A percentile compares a stretch with the other conserved stretches of the same genome.
Conservation (phyloP, 2,888 invertebrate species). For the Dolichopus griseipennis region DNA sequence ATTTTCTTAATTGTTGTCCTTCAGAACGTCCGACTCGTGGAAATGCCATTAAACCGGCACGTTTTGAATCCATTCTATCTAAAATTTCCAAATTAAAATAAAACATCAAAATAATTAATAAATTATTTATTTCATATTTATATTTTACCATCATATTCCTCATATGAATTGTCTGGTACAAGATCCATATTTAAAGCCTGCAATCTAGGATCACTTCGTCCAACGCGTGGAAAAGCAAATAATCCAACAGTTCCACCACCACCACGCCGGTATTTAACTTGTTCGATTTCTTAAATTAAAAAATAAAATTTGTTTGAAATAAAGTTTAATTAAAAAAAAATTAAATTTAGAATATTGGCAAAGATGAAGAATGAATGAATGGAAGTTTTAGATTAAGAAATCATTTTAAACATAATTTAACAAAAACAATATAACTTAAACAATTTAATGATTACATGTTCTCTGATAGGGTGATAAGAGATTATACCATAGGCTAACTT, state of each 20-base stretch:
- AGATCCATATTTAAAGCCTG: constrained; percentile 34
- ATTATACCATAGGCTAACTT: no score
- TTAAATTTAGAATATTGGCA: no score
- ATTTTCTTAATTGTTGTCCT: constrained; percentile 34
- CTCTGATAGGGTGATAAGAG: no score
- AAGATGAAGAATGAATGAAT: no score
- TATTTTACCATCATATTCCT: constrained; percentile 46
- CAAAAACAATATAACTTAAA: no score
- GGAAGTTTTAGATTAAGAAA: no score
- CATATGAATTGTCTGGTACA: constrained; percentile 45
- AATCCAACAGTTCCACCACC: constrained; percentile 51
- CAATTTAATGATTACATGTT: no score
- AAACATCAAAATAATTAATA: constrained; percentile 8
- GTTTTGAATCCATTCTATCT: constrained; percentile 34
- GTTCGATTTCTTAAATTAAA: constrained; percentile 32
- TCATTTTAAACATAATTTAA: no score
- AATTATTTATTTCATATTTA: not conserved
- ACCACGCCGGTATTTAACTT: constrained; percentile 43
- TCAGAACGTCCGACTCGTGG: constrained; percentile 45
- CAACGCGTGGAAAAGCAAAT: constrained; percentile 55
- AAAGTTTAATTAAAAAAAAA: no score
- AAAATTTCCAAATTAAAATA: constrained; percentile 30
- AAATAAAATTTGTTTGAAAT: no score
- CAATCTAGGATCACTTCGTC: constrained; percentile 46
- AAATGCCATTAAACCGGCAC: constrained; percentile 43